These are phyloP conservation scores for Lydus trimaculatus DNA, from an alignment of 2,888 invertebrate genomes.

Conservation along the genomic window DNA sequence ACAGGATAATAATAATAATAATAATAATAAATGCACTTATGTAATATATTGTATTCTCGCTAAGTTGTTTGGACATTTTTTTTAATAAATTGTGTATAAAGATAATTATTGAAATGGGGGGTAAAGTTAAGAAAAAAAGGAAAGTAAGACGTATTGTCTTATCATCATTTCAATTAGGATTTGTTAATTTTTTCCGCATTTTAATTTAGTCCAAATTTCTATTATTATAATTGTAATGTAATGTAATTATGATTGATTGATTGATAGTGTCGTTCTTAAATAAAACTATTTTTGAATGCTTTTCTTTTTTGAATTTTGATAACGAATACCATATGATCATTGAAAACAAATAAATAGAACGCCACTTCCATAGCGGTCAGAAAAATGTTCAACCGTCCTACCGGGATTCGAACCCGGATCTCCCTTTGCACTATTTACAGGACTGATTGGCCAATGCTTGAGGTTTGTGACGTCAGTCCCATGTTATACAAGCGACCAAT, in stretches of 20 bases:
- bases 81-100: conserved; percentile 16
- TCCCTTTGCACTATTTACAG: no score
- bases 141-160: conserved; percentile 22
- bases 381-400: no score
- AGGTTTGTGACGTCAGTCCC: no score
- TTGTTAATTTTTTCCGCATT: conserved; percentile 14
- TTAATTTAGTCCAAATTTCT: conserved; percentile 32
- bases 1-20: not conserved
- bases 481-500: no score
- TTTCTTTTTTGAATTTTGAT: not conserved
- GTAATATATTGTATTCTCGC: not conserved
- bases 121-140: not conserved
- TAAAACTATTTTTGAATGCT: conserved; percentile 37
- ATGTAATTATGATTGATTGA: conserved; percentile 31
- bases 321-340: no score
- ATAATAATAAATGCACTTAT: not conserved
- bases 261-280: conserved; percentile 35
- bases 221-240: conserved; percentile 20
- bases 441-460: no score
- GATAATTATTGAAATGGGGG: not conserved
- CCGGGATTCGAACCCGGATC: no score
- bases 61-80: not conserved
- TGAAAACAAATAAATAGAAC: no score
- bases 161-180: conserved; percentile 13
- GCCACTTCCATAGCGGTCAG: no score